phyloP scores from a whole-genome alignment of 2,113 vertebrate genomes.

The Hippocampus barbouri region DNA sequence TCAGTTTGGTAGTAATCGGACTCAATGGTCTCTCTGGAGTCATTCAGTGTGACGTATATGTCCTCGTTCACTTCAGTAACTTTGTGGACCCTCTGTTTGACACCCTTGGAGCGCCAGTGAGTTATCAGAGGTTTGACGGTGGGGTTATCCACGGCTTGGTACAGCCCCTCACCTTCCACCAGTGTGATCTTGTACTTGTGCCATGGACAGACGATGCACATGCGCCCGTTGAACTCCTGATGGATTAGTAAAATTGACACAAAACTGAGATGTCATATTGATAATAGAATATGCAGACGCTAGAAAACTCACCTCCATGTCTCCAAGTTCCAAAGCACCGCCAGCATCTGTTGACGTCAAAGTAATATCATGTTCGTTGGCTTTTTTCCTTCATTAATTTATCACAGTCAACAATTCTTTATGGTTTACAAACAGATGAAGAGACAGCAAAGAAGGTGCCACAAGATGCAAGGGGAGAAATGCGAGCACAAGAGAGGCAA shows the following conservation, averaged over 20 bases:
- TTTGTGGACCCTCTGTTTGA: constrained; percentile 86
- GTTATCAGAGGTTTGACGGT: constrained; percentile 73
- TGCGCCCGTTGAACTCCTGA: constrained; percentile 82
- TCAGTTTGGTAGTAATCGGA: constrained; percentile 86
- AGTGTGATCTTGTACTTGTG: constrained; percentile 91
- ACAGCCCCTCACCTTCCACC: constrained; percentile 85
- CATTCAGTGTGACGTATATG: constrained; percentile 80
- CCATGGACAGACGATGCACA: constrained; percentile 90
- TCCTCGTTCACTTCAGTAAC: constrained; percentile 76
- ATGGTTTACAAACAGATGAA: not conserved
- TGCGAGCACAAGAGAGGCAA: not conserved
- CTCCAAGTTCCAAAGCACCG: constrained; percentile 81
- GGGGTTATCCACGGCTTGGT: constrained; percentile 81
- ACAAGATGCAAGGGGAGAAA: not conserved
- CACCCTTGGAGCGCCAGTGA: constrained; percentile 86
- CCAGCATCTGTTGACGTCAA: constrained; percentile 78
- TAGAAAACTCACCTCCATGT: constrained; percentile 83
- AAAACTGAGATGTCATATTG: not conserved
- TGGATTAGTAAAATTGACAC: not conserved
- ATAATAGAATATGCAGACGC: not conserved
- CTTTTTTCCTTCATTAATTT: not conserved
- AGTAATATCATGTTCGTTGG: not conserved
- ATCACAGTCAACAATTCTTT: not conserved
- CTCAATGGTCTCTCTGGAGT: constrained; percentile 71
- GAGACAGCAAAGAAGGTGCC: not conserved